Evolutionary conservation across 2,888 invertebrate species (phyloP).

Genomic region (Neocrepidodera transversa): DNA sequence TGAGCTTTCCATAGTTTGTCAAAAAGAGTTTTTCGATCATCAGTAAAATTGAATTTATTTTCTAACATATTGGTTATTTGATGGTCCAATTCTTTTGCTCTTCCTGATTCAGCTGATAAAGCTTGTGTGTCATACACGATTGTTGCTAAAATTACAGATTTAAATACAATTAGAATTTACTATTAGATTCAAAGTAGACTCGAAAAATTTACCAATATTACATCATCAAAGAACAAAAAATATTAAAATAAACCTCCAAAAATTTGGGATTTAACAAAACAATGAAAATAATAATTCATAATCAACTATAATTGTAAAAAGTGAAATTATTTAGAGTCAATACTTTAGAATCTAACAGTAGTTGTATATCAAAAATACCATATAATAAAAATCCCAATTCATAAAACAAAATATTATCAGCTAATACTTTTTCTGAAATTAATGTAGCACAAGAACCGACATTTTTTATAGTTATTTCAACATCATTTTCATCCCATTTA

Average conservation of each 20-base stretch:
- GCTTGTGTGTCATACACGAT: slow-evolving; percentile 85
- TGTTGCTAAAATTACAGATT: slow-evolving; percentile 70
- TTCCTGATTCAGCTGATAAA: slow-evolving; percentile 71
- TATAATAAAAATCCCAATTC: slow-evolving; percentile 59
- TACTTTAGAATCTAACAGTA: too few species aligned
- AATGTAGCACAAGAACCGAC: slow-evolving; percentile 86
- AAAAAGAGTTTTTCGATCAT: slow-evolving; percentile 61
- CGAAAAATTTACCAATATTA: too few species aligned
- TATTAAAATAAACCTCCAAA: too few species aligned
- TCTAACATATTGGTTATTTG: slow-evolving; percentile 68
- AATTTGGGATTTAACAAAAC: too few species aligned
- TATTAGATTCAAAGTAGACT: too few species aligned
- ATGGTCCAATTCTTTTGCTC: slow-evolving; percentile 72
- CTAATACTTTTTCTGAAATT: slow-evolving; percentile 67
- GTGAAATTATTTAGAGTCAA: too few species aligned
- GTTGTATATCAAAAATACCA: slow-evolving; percentile 53
- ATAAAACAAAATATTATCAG: slow-evolving; percentile 52
- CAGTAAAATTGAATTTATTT: slow-evolving; percentile 58
- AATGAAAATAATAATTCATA: too few species aligned
- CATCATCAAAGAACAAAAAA: too few species aligned
- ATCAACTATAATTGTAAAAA: too few species aligned
- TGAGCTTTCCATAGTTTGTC: slow-evolving; percentile 69
- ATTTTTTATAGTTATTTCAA: slow-evolving; percentile 64
- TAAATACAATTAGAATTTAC: too few species aligned
- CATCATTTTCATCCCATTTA: slow-evolving; percentile 51